Evolutionary conservation across 2,888 invertebrate species (phyloP), one percentile per base, ranked within the genome.

Genomic region (Pteria penguin): DNA sequence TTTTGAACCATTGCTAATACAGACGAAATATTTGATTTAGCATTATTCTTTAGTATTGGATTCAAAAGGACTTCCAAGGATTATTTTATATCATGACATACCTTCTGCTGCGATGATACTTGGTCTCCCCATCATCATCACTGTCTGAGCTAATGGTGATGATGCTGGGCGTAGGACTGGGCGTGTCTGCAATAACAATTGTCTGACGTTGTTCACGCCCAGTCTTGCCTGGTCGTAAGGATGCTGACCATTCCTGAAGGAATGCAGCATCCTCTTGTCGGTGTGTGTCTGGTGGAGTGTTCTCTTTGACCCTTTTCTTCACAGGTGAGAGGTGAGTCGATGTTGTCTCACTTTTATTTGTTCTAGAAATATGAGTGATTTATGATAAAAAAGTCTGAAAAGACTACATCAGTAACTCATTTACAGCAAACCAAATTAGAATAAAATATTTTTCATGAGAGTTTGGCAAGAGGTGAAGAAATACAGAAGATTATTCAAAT

Each of bases 71-170:
- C n/a, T n/a, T n/a, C n/a, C n/a, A n/a, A n/a, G n/a, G n/a, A n/a
- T n/a, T n/a, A n/a, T n/a, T n/a, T n/a, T n/a, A n/a, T n/a, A n/a
- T n/a, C n/a, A n/a, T n/a, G n/a, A n/a, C n/a, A 22, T 57, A 75
- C 69, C 70, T 70, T 58, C 72, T 76, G 54, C 66, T 68, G 22
- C 73, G 67, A 22, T 62, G 55, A 54, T 65, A 72, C 33, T 72
- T 75, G 33, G 61, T 72, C 8, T 86, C 87, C 14, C 86, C 88
- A 66, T 90, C 89, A 88, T 98, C 98, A 90, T 98, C 98, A 90
- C 98, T 98, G 86, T 97, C 97, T 91, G 98, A 98, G 24, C 96
- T 97, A 88, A 97, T 97, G 57, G 98, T 98, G 90, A 98, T 98
- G 86, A 98, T 97, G 73, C 97, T 97, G 66, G 96, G 97, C 60